Percentiles rank a stretch among this genome's conserved stretches.
These are phyloP conservation scores for Polia nebulosa DNA, from an alignment of 2,888 invertebrate genomes.

Conservation along the genomic window DNA sequence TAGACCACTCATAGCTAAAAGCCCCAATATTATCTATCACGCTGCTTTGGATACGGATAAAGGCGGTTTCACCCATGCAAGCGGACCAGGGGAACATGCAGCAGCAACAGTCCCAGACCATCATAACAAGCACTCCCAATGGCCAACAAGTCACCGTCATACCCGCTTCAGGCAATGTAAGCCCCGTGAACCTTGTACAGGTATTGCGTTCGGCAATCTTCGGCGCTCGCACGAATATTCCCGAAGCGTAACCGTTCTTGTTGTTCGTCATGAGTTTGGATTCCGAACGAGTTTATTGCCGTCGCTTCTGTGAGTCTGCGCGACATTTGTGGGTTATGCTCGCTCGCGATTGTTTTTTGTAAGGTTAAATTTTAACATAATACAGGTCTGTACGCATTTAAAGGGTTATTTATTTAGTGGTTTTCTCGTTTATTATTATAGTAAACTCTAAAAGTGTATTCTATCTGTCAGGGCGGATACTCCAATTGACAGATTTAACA, in stretches of 20 bases:
- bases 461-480: slow-evolving; percentile 35
- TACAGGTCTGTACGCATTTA: slow-evolving; percentile 41
- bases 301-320: slow-evolving; percentile 44
- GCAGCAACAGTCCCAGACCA: slow-evolving; percentile 90
- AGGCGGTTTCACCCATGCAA: slow-evolving; percentile 89
- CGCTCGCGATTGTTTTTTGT: slow-evolving; percentile 15
- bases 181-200: slow-evolving; percentile 82
- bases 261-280: slow-evolving; percentile 56
- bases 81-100: slow-evolving; percentile 80
- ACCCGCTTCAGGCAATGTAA: slow-evolving; percentile 90
- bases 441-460: neutral
- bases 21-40: slow-evolving; percentile 60
- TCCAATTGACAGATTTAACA: slow-evolving; percentile 34
- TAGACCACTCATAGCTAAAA: slow-evolving; percentile 16
- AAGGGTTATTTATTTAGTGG: neutral
- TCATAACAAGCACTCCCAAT: slow-evolving; percentile 94
- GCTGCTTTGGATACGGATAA: slow-evolving; percentile 79
- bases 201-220: slow-evolving; percentile 76
- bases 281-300: slow-evolving; percentile 54
- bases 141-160: slow-evolving; percentile 97
- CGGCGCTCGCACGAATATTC: slow-evolving; percentile 66
- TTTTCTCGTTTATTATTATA: neutral
- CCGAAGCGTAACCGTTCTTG: slow-evolving; percentile 66
- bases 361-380: slow-evolving; percentile 11
- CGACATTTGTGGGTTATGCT: slow-evolving; percentile 37